Evolutionary conservation across 2,797 vertebrate genomes (phyloP), one percentile per base, ranked within the genome.

Genomic region (Spinibarbus caldwelli): DNA sequence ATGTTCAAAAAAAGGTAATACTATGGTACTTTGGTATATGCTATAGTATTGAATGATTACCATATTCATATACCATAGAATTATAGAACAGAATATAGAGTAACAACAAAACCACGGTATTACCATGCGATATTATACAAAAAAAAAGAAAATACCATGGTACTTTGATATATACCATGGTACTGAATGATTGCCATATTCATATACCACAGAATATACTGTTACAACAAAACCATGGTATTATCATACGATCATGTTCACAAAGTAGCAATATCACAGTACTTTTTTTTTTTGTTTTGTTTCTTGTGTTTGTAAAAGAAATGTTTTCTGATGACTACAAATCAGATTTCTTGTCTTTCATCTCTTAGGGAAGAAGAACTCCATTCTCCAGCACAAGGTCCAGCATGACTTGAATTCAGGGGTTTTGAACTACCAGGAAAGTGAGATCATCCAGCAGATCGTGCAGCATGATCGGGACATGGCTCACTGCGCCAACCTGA

Each of bases 371-470:
- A 99, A 99, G 96, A 99, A 99, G 94, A 99, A 97, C 92, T 99
- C 98, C 86, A 95, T 99, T 85, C 96, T 99, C 54, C 96, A 99
- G 82, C 97, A 99, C 88, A 99, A 99, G 92, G 98, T 99, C 71
- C 98, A 99, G 91, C 97, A 99, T 1, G 98, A 99, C 94, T 96
- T 99, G 91, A 99, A 96, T 93, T 99, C 98, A 0, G 98, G 98
- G 6, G 97, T 96, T 83, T 96, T 99, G 90, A 99, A 99, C 96
- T 98, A 96, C 93, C 97, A 98, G 88, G 98, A 99, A 93, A 99
- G 95, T 21, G 98, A 99, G 93, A 99, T 99, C 90, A 99, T 99
- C 93, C 98, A 99, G 93, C 98, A 99, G 94, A 99, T 99, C 8
- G 98, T 99, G 86, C 97, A 98, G 93, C 98, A 99, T 0, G 98